Percentiles rank a stretch among this genome's conserved stretches.
Conservation (phyloP, 2,797 vertebrate species). For the Gephyroberyx darwinii region DNA sequence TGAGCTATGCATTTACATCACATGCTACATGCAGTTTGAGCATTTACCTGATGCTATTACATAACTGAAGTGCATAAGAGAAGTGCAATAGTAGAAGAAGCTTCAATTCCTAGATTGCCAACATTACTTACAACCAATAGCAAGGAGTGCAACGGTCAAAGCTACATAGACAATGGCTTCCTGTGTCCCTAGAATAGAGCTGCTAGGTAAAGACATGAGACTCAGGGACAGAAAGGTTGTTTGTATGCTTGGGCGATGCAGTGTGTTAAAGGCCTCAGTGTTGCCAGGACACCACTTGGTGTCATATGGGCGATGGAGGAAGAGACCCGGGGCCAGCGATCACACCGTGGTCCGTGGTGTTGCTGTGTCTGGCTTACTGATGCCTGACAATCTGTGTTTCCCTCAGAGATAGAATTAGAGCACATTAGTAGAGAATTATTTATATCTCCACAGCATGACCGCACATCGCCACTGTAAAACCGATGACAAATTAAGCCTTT, state of each 20-base stretch:
- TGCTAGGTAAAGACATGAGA: neutral
- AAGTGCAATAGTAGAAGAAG: neutral
- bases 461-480: conserved; percentile 30
- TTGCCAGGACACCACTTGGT: conserved; percentile 60
- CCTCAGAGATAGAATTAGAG: conserved; percentile 70
- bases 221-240: conserved; percentile 34
- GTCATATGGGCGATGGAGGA: conserved; percentile 52
- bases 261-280: conserved; percentile 46
- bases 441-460: conserved; percentile 53
- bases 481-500: conserved; percentile 54
- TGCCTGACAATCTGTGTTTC: conserved; percentile 63
- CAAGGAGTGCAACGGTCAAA: neutral
- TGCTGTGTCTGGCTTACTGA: conserved; percentile 51
- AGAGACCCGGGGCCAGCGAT: conserved; percentile 27
- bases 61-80: neutral
- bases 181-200: neutral
- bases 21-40: neutral
- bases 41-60: neutral
- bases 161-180: neutral
- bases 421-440: conserved; percentile 68
- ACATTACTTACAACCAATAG: neutral
- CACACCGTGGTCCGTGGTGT: conserved; percentile 19
- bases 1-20: neutral
- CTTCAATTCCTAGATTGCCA: neutral
- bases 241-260: conserved; percentile 32